Evolutionary conservation across 1,140 invertebrate genomes (phyloP).

Genomic region (Rhynchophorus ferrugineus): DNA sequence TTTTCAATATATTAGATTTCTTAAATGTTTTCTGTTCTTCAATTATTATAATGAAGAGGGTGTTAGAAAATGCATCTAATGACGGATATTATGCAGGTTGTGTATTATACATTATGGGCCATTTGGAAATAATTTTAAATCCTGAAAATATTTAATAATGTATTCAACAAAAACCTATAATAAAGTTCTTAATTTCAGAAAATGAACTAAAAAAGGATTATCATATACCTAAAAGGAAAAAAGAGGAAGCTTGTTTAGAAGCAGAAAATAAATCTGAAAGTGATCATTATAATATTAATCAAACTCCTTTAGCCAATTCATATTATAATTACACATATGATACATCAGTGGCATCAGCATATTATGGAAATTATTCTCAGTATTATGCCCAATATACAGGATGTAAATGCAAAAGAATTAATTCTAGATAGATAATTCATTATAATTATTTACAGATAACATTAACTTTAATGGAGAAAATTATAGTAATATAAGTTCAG

Average conservation of each 20-base stretch:
- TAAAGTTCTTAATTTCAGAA: neutral
- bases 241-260: neutral
- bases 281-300: no score
- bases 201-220: neutral
- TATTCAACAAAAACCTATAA: no score
- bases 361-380: slow-evolving; percentile 17
- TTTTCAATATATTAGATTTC: no score
- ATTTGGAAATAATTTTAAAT: no score
- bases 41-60: neutral
- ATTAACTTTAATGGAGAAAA: neutral
- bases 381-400: slow-evolving; percentile 1
- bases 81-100: neutral
- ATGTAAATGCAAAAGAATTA: neutral
- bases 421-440: neutral
- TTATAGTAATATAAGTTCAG: no score
- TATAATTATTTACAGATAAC: neutral
- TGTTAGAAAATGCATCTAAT: neutral
- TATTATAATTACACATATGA: slow-evolving; percentile 23
- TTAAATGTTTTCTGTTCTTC: no score
- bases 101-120: neutral
- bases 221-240: neutral
- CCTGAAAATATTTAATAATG: no score
- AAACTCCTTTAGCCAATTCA: slow-evolving; percentile 16
- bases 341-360: slow-evolving; percentile 8
- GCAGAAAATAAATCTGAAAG: no score